Conservation (phyloP, 2,113 vertebrate genomes). For the Cephalopholis sonnerati region DNA sequence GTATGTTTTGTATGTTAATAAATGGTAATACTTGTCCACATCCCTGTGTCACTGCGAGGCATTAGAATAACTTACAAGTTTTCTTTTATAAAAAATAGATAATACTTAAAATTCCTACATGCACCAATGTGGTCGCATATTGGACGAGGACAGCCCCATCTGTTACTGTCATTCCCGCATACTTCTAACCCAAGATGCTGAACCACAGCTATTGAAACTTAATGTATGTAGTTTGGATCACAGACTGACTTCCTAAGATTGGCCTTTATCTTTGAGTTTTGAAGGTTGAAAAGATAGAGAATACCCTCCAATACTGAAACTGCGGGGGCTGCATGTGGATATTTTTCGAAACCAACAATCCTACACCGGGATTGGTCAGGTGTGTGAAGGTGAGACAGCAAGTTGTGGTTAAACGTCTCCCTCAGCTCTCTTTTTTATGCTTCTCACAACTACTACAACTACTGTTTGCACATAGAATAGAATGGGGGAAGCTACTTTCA, state of each 20-base stretch:
- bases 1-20: too few relatives aligned
- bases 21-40: too few relatives aligned
- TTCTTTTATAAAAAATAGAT: too few relatives aligned
- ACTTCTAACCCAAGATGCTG: too few relatives aligned
- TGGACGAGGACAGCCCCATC: too few relatives aligned
- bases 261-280: neutral
- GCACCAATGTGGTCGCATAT: too few relatives aligned
- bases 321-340: too few relatives aligned
- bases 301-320: fast-evolving
- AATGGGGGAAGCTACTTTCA: neutral
- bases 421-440: neutral
- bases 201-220: neutral
- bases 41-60: too few relatives aligned
- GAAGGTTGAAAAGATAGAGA: neutral
- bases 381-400: neutral
- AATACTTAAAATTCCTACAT: too few relatives aligned
- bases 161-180: too few relatives aligned
- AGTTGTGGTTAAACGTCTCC: neutral
- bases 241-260: neutral
- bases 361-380: neutral
- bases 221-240: neutral
- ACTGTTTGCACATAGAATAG: neutral
- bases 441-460: neutral
- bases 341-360: neutral
- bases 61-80: too few relatives aligned